Conservation (phyloP, 2,797 vertebrate species). For the Falco cherrug region DNA sequence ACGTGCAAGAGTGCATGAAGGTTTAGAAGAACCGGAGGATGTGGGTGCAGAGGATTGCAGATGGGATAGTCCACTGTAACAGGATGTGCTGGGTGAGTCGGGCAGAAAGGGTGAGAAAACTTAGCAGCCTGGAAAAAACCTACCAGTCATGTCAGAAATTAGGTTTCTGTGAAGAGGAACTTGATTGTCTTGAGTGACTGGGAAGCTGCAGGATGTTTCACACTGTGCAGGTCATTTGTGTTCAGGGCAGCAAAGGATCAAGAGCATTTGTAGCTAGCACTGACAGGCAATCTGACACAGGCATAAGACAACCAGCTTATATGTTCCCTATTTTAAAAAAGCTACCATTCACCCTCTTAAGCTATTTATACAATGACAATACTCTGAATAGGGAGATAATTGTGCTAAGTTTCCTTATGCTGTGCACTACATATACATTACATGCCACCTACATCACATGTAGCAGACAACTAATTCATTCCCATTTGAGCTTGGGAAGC, state of each 20-base stretch:
- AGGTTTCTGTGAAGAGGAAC: not conserved
- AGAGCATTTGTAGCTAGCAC: not conserved
- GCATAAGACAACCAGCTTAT: not conserved
- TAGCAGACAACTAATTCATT: not conserved
- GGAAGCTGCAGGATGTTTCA: not conserved
- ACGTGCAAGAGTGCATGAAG: rapidly evolving
- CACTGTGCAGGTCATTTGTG: not conserved
- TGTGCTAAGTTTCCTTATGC: not conserved
- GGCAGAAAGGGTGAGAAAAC: not conserved
- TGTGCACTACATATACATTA: not conserved
- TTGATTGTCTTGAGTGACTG: not conserved
- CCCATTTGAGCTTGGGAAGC: not conserved
- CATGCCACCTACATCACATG: not conserved
- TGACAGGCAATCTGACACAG: not conserved
- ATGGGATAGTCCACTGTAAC: not conserved
- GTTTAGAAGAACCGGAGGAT: not conserved
- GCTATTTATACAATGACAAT: not conserved
- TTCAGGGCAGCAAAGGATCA: not conserved
- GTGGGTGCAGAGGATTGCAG: not conserved
- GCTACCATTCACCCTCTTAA: not conserved
- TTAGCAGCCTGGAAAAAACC: not conserved
- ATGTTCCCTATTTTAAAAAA: not conserved
- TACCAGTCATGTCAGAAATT: not conserved
- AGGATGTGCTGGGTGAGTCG: not conserved
- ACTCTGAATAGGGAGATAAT: not conserved